These are phyloP conservation scores for Argyresthia albistria DNA, from an alignment of 2,888 invertebrate species.

Conservation along the genomic window DNA sequence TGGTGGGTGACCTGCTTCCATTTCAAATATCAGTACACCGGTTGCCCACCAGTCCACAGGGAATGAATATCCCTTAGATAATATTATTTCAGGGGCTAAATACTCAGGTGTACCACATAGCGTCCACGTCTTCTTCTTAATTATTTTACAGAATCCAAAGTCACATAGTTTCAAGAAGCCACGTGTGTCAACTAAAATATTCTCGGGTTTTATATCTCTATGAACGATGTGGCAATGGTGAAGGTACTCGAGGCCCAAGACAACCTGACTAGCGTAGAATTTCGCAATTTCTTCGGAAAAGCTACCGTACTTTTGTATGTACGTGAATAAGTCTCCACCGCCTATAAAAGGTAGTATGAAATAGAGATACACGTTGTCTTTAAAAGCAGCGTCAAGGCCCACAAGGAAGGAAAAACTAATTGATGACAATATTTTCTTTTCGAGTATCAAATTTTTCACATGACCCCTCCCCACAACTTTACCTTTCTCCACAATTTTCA, in stretches of 20 bases:
- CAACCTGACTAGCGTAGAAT: conserved; percentile 93
- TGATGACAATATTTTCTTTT: conserved; percentile 88
- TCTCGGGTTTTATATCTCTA: conserved; percentile 93
- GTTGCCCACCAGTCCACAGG: conserved; percentile 97
- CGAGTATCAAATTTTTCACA: conserved; percentile 88
- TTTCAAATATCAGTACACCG: conserved; percentile 89
- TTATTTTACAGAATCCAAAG: conserved; percentile 92
- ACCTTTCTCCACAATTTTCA: conserved; percentile 90
- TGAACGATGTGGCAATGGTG: conserved; percentile 89
- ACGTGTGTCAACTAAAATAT: conserved; percentile 81
- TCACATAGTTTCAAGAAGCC: conserved; percentile 91
- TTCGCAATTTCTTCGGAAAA: conserved; percentile 83
- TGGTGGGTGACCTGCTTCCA: conserved; percentile 92
- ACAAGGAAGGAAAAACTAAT: conserved; percentile 91
- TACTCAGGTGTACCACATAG: conserved; percentile 98
- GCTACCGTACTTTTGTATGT: conserved; percentile 74
- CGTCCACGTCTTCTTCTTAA: conserved; percentile 86
- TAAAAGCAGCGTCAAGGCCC: conserved; percentile 83
- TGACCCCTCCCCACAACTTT: conserved; percentile 90
- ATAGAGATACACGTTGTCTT: conserved; percentile 88
- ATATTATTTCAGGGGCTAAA: conserved; percentile 91
- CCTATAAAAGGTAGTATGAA: conserved; percentile 86
- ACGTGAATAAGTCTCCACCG: conserved; percentile 90
- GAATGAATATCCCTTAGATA: conserved; percentile 90
- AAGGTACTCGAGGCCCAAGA: conserved; percentile 91